Conservation (phyloP, 2,113 vertebrate genomes). For the Brachirus orientalis region DNA sequence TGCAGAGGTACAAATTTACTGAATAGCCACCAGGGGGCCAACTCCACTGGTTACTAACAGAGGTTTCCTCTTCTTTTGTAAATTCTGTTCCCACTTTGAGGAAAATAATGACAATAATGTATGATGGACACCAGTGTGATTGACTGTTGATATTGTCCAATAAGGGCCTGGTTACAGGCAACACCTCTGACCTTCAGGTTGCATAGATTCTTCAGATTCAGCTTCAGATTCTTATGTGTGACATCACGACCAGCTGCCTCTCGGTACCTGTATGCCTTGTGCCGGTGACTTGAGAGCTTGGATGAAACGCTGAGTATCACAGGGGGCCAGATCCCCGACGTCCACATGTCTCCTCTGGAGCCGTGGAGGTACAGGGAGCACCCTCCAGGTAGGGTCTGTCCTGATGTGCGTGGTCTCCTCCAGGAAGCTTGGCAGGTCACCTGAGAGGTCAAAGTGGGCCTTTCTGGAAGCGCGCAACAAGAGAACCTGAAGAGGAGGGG, state of each 20-base stretch:
- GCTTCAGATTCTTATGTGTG: neutral
- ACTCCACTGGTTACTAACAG: too few relatives aligned
- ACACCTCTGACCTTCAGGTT: too few relatives aligned
- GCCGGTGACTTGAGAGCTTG: slow-evolving; percentile 77
- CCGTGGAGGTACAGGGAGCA: slow-evolving; percentile 76
- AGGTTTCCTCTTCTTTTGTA: too few relatives aligned
- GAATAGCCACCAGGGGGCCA: too few relatives aligned
- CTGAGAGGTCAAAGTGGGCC: slow-evolving; percentile 76
- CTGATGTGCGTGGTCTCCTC: slow-evolving; percentile 70
- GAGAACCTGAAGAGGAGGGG: slow-evolving; percentile 67
- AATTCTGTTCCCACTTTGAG: too few relatives aligned
- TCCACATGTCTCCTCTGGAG: slow-evolving; percentile 82
- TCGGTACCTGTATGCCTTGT: slow-evolving; percentile 82
- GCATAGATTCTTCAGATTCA: too few relatives aligned
- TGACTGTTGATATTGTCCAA: too few relatives aligned
- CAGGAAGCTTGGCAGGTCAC: slow-evolving; percentile 77
- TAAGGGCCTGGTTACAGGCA: too few relatives aligned
- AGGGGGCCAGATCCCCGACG: slow-evolving; percentile 82
- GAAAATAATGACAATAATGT: too few relatives aligned
- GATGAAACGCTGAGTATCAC: slow-evolving; percentile 75
- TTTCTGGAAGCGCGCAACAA: slow-evolving; percentile 76
- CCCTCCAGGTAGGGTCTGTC: slow-evolving; percentile 77
- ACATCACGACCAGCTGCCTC: too few relatives aligned
- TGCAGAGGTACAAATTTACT: too few relatives aligned
- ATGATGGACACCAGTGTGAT: too few relatives aligned